Evolutionary conservation across 2,797 vertebrate genomes (phyloP), one percentile per base, ranked within the genome.

Genomic region (Pagetopsis macropterus): DNA sequence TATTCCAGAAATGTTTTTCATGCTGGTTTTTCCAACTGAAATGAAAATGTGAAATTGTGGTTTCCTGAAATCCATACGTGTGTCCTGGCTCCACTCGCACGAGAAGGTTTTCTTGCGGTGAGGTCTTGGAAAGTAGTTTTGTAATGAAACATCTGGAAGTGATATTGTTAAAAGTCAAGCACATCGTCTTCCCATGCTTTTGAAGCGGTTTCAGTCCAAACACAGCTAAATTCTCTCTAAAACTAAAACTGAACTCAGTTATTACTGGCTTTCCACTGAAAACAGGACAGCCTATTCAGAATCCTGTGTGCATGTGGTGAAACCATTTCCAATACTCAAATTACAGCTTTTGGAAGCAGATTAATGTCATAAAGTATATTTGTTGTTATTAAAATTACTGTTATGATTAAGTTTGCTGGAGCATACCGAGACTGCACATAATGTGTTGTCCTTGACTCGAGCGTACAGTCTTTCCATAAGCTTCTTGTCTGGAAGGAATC

Each of bases 81-180:
- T 68, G 73, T 65, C 73, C 81, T 72, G 78, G 83, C 88, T 90
- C 61, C 44, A 57, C 84, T 87, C 70, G 70, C 81, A 80, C 44
- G 23, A 78, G 79, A 88, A 79, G 57, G 16, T 78, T 86, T 82
- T 72, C 72, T 87, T 82, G 87, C 56, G 77, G 85, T 51, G 81
- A 82, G 75, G 75, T 79, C 82, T 87, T 84, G 86, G 75, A 84
- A 88, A 71, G 77, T 85, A 86, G 87, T 89, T 90, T 92, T 82
- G 78, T 92, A 90, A 89, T 88, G 88, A 91, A 90, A 91, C 93
- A 94, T 94, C 91, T 94, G 93, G 90, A 91, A 92, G 84, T 83
- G 78, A 93, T 94, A 88, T 79, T 79, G 88, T 88, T 84, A 86
- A 89, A 91, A 88, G 90, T 88, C 83, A 70, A 84, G 89, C 83